These are phyloP conservation scores for Anguilla marmorata DNA, from an alignment of 2,797 vertebrate genomes.

Conservation along the genomic window DNA sequence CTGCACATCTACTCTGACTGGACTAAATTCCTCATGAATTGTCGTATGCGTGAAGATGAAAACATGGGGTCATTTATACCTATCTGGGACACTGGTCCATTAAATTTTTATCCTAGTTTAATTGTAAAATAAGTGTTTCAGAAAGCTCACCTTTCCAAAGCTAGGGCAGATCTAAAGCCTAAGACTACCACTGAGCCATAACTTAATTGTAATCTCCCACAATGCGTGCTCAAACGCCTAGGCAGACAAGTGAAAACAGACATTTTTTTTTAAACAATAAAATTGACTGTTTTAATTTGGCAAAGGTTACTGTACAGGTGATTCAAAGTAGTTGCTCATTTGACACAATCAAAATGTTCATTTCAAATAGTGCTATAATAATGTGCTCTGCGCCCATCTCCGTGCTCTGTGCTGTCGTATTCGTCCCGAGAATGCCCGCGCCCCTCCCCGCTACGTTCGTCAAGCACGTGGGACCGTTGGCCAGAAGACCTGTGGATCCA, in stretches of 20 bases:
- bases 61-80: neutral
- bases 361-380: constrained; percentile 67
- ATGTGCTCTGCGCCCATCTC: constrained; percentile 68
- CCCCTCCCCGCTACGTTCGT: neutral
- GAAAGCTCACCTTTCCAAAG: neutral
- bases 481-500: neutral
- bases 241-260: constrained; percentile 27
- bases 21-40: neutral
- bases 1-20: neutral
- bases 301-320: constrained; percentile 72
- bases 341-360: constrained; percentile 71
- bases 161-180: neutral
- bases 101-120: neutral
- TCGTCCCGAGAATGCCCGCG: no score
- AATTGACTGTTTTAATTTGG: constrained; percentile 71
- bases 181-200: neutral
- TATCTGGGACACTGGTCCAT: neutral
- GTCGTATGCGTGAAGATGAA: neutral
- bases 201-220: neutral
- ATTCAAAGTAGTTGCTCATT: constrained; percentile 65
- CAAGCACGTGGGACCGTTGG: neutral
- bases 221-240: neutral
- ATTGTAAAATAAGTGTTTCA: neutral
- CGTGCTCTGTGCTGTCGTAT: constrained; percentile 23
- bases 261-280: constrained; percentile 59